A percentile compares a stretch with the other conserved stretches of the same genome.
Evolutionary conservation across 2,797 vertebrate species (phyloP).

Genomic region (Chanos chanos): DNA sequence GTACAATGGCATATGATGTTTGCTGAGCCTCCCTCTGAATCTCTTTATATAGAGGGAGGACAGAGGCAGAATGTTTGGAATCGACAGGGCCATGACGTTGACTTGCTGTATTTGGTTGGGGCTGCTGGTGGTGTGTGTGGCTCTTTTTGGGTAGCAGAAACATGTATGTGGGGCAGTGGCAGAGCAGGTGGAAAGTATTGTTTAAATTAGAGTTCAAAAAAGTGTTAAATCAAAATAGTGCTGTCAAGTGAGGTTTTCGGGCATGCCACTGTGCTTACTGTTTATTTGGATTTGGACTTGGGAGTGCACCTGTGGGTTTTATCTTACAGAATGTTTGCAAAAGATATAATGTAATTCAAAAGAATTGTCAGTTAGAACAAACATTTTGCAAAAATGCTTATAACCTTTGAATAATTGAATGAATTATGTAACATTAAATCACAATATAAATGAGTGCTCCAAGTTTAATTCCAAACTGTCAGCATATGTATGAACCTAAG

Average conservation of each 20-base stretch:
- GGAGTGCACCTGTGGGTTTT: too few species aligned
- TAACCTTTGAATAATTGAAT: too few species aligned
- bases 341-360: not conserved
- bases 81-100: constrained; percentile 23
- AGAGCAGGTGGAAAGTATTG: constrained; percentile 1
- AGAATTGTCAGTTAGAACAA: too few species aligned
- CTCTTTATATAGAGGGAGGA: constrained; percentile 35
- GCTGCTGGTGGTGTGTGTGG: constrained; percentile 1
- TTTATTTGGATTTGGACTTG: too few species aligned
- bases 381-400: too few species aligned
- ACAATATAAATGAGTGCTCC: too few species aligned
- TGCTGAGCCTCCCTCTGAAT: not conserved
- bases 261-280: too few species aligned
- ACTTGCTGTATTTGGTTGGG: constrained; percentile 34
- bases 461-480: too few species aligned
- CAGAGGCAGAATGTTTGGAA: constrained; percentile 1
- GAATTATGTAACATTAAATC: too few species aligned
- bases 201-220: not conserved
- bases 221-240: not conserved
- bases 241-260: too few species aligned
- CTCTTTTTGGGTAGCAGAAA: constrained; percentile 24
- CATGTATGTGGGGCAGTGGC: not conserved
- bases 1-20: constrained; percentile 12
- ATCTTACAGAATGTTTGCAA: too few species aligned
- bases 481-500: too few species aligned